Evolutionary conservation across 1,140 invertebrate genomes (phyloP).

Genomic region (Drosophila serrata): DNA sequence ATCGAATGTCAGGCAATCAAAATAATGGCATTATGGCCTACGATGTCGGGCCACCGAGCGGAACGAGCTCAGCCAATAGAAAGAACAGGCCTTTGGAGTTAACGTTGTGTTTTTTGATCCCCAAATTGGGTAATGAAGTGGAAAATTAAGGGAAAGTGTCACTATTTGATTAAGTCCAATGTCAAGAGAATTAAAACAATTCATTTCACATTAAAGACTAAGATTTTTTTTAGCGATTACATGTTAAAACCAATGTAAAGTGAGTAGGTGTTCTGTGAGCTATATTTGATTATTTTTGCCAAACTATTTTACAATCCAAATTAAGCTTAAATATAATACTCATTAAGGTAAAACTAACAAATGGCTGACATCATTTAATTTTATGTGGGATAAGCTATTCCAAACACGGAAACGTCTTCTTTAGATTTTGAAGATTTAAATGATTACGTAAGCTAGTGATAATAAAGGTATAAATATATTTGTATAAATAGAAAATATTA

Average conservation of each 20-base stretch:
- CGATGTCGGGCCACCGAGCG: conserved; percentile 21
- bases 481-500: background rate
- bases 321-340: no score
- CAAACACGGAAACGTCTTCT: background rate
- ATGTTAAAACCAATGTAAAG: background rate
- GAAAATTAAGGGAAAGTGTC: conserved; percentile 33
- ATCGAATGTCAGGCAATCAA: conserved; percentile 57
- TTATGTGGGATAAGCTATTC: background rate
- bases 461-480: background rate
- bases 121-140: conserved; percentile 36
- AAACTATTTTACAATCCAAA: background rate
- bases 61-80: conserved; percentile 16
- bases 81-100: conserved; percentile 9
- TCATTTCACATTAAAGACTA: background rate
- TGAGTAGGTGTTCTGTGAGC: background rate
- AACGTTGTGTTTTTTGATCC: background rate
- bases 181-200: background rate
- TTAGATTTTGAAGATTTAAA: background rate
- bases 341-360: background rate
- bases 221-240: background rate
- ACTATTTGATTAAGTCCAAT: conserved; percentile 8
- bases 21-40: conserved; percentile 44
- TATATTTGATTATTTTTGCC: background rate
- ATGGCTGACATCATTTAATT: background rate
- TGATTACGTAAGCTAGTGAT: background rate